Evolutionary conservation across 2,888 invertebrate species (phyloP).

Genomic region (Polymixis lichenea): DNA sequence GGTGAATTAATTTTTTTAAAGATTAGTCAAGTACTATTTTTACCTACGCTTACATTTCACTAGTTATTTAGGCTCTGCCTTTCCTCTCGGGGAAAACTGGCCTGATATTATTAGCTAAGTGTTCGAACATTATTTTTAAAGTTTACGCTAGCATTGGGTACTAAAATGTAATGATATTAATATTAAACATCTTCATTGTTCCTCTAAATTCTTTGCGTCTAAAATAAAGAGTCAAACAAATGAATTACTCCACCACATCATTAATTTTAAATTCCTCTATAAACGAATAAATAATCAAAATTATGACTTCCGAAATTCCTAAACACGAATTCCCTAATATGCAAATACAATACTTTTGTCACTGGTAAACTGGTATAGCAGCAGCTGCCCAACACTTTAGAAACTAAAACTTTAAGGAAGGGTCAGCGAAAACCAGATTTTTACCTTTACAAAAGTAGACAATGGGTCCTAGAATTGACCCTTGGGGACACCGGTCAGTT

Average conservation of each 20-base stretch:
- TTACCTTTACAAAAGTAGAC: conserved; percentile 85
- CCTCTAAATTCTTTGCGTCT: neutral
- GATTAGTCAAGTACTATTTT: neutral
- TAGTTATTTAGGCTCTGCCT: no score
- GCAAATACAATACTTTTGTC: conserved; percentile 70
- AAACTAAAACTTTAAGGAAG: conserved; percentile 85
- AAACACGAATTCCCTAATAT: conserved; percentile 66
- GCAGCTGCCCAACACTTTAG: conserved; percentile 81
- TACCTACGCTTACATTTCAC: no score
- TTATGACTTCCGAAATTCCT: conserved; percentile 53
- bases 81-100: no score
- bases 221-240: neutral
- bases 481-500: conserved; percentile 87
- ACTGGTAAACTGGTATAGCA: conserved; percentile 75
- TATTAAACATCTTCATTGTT: neutral
- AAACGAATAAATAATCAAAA: conserved; percentile 48
- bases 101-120: no score
- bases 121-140: no score
- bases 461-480: conserved; percentile 83
- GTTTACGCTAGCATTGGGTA: no score
- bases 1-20: neutral
- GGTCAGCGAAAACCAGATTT: conserved; percentile 89
- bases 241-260: neutral
- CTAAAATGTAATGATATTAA: no score
- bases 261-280: conserved; percentile 29